phyloP scores from a whole-genome alignment of 2,113 vertebrate species.

The Circaetus gallicus region DNA sequence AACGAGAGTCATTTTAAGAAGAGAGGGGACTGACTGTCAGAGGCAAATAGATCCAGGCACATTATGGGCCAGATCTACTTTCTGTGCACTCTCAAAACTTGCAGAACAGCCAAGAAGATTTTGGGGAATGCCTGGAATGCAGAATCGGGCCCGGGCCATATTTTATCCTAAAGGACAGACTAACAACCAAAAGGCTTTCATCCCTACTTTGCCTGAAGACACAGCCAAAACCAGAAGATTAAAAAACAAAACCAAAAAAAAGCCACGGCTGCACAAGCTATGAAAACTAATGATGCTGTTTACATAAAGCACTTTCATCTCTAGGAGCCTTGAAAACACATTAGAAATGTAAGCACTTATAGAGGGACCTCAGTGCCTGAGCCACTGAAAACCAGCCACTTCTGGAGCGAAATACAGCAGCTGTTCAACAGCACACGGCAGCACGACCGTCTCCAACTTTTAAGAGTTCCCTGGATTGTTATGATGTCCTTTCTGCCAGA shows the following conservation, averaged over 20 bases:
- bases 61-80: neutral
- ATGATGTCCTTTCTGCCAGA: slow-evolving; percentile 35
- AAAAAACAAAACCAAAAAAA: neutral
- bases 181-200: neutral
- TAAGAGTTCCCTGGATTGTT: neutral
- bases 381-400: neutral
- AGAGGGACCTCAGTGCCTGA: neutral
- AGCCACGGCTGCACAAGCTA: neutral
- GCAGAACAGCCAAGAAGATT: slow-evolving; percentile 23
- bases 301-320: neutral
- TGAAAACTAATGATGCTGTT: neutral
- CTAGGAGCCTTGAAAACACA: neutral
- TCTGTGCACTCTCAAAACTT: slow-evolving; percentile 18
- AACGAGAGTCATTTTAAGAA: neutral
- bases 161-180: slow-evolving; percentile 25
- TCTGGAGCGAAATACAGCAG: neutral
- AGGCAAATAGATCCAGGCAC: neutral
- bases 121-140: slow-evolving; percentile 52
- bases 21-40: neutral
- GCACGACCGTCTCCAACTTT: neutral
- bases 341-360: neutral
- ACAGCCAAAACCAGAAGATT: neutral
- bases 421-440: neutral
- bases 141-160: neutral
- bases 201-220: neutral